Evolutionary conservation across 2,113 vertebrate genomes (phyloP), one percentile per base, ranked within the genome.

Genomic region (Pitta sordida): DNA sequence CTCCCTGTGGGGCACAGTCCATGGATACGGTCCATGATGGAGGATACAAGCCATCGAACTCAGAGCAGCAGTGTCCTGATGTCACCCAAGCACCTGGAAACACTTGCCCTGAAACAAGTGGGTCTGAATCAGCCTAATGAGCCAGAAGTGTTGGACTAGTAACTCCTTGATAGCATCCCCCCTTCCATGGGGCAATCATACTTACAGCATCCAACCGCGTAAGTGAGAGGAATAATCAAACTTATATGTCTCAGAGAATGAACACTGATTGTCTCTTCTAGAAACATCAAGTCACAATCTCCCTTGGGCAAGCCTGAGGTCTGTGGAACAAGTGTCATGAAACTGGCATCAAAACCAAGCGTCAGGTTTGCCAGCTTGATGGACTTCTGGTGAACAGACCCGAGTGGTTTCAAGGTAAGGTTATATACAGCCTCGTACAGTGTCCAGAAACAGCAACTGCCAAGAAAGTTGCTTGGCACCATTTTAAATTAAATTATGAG

Each of bases 151-250:
- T 79, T 24, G 30, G 71, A 34, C 4, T 5, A 37, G 39, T n/a
- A 56, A 11, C 63, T 60, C 16, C 59, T 67, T 1, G 1, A 9
- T 6, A 78, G 32, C 44, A 59, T 27, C 15, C 15, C 11, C 43
- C 39, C n/a, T 83, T 48, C 55, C 20, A 12, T 49, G 0, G 1
- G 20, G 44, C 55, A 52, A 73, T 34, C n/a, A 8, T 0, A 0
- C 23, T n/a, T 55, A 20, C 11, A 32, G 53, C 53, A 55, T n/a
- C 26, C 3, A 4, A 3, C 21, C 21, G 22, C 13, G 11, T 30
- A 26, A 52, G 36, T n/a, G 24, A 71, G n/a, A 16, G 10, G 22
- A 56, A 34, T 22, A 58, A 41, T 9, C 37, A 30, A 44, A 46
- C 23, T 86, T 36, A 24, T 1, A 24, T 55, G 49, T 19, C 11